phyloP scores from a whole-genome alignment of 1,140 invertebrate species.

The Mylabris phalerata region DNA sequence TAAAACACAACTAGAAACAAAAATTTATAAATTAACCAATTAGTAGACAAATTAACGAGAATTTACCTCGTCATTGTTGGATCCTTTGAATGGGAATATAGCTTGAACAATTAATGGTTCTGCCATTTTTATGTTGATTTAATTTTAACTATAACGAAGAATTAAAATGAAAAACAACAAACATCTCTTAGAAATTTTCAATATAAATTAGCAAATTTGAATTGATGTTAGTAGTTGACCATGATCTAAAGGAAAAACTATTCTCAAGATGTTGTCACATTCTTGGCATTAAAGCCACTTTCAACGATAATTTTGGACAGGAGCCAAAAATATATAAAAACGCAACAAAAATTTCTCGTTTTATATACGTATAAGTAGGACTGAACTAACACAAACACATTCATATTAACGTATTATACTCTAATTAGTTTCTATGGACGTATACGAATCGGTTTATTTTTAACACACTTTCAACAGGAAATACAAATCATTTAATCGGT shows the following conservation, averaged over 20 bases:
- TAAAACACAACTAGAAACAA: constrained; percentile 76
- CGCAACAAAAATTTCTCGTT: constrained; percentile 6
- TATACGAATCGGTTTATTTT: no score
- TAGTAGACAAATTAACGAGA: constrained; percentile 5
- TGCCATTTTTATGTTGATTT: constrained; percentile 43
- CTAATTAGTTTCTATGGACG: no score
- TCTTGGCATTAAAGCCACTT: constrained; percentile 37
- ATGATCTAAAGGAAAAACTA: constrained; percentile 33
- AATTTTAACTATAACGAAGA: background rate
- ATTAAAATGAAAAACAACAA: no score
- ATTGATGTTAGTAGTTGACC: constrained; percentile 17
- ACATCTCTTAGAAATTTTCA: no score
- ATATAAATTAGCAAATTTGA: no score
- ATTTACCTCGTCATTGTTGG: constrained; percentile 91
- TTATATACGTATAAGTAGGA: no score
- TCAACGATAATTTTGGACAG: constrained; percentile 23
- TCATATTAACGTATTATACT: no score
- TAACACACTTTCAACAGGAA: no score
- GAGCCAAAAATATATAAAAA: constrained; percentile 32
- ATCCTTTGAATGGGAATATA: constrained; percentile 87
- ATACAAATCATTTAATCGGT: no score
- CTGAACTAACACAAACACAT: no score
- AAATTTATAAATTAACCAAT: background rate
- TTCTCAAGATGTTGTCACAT: constrained; percentile 39
- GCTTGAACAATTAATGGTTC: constrained; percentile 77